These are phyloP conservation scores for Thymelicus lineola DNA, from an alignment of 2,888 invertebrate genomes.

Conservation along the genomic window DNA sequence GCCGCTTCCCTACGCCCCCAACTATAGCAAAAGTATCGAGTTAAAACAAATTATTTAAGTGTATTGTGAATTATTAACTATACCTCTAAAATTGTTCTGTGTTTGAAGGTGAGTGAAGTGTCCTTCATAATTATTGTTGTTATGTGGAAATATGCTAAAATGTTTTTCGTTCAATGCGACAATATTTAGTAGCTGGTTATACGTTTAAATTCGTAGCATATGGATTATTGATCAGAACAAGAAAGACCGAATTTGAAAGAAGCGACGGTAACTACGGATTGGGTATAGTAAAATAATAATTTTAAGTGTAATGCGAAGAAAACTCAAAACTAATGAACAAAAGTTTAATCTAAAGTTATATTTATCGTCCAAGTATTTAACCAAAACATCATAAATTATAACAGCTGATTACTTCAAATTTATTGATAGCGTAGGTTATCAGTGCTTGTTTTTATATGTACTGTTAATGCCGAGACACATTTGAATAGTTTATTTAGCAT, in stretches of 20 bases:
- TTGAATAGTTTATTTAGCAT: background rate
- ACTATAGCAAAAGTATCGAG: slow-evolving; percentile 17
- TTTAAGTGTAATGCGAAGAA: background rate
- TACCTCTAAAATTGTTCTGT: slow-evolving; percentile 6
- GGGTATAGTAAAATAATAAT: background rate
- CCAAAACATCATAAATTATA: slow-evolving; percentile 16
- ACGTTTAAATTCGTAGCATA: slow-evolving; percentile 6
- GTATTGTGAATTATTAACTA: slow-evolving; percentile 12
- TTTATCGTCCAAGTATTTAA: slow-evolving; percentile 3
- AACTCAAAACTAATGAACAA: background rate
- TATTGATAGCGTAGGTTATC: slow-evolving; percentile 34
- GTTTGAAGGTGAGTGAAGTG: slow-evolving; percentile 23
- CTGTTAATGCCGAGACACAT: background rate
- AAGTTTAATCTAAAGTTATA: background rate
- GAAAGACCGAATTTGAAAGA: background rate
- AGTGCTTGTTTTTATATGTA: slow-evolving; percentile 2
- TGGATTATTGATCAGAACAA: slow-evolving; percentile 24
- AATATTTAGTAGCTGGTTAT: slow-evolving; percentile 13
- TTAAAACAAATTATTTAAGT: slow-evolving; percentile 27
- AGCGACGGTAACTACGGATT: background rate
- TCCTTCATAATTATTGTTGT: background rate
- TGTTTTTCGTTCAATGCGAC: slow-evolving; percentile 6
- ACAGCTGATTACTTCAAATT: slow-evolving; percentile 15
- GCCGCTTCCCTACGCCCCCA: background rate
- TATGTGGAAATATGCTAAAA: background rate